Evolutionary conservation across 2,113 vertebrate genomes (phyloP).

Genomic region (Aleadryas rufinucha): DNA sequence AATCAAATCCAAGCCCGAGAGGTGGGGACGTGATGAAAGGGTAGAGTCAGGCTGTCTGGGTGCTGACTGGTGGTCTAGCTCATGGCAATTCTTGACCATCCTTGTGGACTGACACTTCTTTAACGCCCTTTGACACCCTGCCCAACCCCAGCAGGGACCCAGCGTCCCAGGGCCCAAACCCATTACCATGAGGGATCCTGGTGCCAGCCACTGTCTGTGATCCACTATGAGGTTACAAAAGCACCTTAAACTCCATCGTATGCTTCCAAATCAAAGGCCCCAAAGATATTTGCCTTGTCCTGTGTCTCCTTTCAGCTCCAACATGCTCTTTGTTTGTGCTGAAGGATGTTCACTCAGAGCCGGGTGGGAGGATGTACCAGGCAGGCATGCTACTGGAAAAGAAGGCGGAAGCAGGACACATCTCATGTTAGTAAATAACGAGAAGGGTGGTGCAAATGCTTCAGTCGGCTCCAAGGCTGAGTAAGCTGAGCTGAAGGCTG

Average conservation of each 20-base stretch:
- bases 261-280: not conserved
- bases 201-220: not conserved
- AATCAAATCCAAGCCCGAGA: not conserved
- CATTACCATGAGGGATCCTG: not conserved
- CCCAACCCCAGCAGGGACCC: not conserved
- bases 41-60: not conserved
- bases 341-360: not conserved
- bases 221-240: not conserved
- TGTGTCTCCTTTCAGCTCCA: not conserved
- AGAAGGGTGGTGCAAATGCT: not conserved
- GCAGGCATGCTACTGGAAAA: not conserved
- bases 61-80: not conserved
- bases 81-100: not conserved
- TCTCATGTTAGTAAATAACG: not conserved
- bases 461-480: not conserved
- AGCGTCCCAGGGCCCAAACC: not conserved
- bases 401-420: not conserved
- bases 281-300: not conserved
- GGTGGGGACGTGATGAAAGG: not conserved
- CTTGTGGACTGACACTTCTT: not conserved
- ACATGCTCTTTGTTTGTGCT: not conserved
- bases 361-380: not conserved
- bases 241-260: fast-evolving
- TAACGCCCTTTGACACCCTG: not conserved
- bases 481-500: not conserved